phyloP scores from a whole-genome alignment of 2,113 vertebrate genomes.

The Morone saxatilis region DNA sequence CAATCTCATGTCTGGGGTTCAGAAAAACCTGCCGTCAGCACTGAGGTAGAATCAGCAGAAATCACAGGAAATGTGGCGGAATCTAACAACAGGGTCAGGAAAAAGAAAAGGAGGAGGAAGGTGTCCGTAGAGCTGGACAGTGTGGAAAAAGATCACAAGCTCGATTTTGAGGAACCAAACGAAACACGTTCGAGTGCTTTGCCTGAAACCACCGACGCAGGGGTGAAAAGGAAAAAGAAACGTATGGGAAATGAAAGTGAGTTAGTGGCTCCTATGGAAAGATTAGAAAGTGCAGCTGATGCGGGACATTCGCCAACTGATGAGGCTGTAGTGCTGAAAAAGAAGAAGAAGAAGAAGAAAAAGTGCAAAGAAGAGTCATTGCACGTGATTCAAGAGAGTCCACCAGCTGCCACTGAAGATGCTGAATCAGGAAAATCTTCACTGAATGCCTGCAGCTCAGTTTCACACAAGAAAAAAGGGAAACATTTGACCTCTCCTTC shows the following conservation, averaged over 20 bases:
- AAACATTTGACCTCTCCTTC: neutral
- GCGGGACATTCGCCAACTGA: neutral
- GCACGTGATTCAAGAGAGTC: neutral
- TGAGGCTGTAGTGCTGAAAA: neutral
- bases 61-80: neutral
- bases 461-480: neutral
- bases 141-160: neutral
- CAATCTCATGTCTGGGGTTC: neutral
- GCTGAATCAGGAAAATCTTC: neutral
- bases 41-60: conserved; percentile 40
- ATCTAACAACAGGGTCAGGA: neutral
- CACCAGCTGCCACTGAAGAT: neutral
- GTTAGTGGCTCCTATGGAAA: neutral
- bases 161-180: conserved; percentile 3
- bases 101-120: conserved; percentile 54
- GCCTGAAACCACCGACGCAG: neutral
- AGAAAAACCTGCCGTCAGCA: neutral
- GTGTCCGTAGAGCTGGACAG: neutral
- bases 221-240: conserved; percentile 48
- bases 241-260: neutral
- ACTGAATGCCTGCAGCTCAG: too few relatives aligned
- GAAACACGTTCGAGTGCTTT: neutral
- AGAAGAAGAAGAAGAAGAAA: conserved; percentile 33
- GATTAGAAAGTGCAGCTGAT: neutral
- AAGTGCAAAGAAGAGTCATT: neutral